Evolutionary conservation across 2,888 invertebrate species (phyloP).

Genomic region (Mesorhabditis spiculigera): DNA sequence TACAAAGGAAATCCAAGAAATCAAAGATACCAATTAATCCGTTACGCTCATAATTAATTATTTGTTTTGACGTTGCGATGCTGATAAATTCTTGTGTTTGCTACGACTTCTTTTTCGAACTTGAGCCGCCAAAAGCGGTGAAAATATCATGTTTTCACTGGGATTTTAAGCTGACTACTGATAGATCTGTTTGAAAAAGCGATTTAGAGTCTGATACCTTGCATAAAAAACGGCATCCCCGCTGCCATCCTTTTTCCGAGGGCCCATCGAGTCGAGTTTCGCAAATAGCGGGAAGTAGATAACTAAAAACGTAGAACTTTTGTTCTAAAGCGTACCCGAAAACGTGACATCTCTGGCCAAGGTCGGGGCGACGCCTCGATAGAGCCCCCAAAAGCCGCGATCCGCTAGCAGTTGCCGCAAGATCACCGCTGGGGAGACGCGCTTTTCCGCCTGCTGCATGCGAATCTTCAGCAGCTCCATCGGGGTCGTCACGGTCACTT

Average conservation of each 20-base stretch:
- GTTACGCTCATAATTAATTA: no score
- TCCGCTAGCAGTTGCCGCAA: constrained; percentile 61
- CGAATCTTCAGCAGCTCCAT: constrained; percentile 99
- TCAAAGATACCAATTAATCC: no score
- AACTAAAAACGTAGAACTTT: constrained; percentile 73
- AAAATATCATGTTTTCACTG: no score
- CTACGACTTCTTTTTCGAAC: no score
- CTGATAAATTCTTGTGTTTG: no score
- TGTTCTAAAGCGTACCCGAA: constrained; percentile 51
- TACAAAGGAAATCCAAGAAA: no score
- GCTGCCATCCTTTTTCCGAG: constrained; percentile 66
- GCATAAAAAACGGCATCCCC: constrained; percentile 74
- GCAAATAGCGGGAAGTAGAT: constrained; percentile 97
- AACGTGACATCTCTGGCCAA: constrained; percentile 64
- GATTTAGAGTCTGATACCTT: neutral
- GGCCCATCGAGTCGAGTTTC: constrained; percentile 72
- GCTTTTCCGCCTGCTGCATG: constrained; percentile 70
- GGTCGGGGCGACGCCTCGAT: constrained; percentile 87
- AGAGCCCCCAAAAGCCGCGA: constrained; percentile 85
- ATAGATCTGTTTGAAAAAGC: no score
- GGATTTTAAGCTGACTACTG: no score
- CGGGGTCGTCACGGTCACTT: constrained; percentile 92
- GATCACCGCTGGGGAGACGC: constrained; percentile 17
- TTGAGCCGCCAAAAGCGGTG: no score
- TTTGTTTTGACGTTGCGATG: no score